A percentile compares a stretch with the other conserved stretches of the same genome.
These are phyloP conservation scores for Microctenopoma stevenorrisi DNA, from an alignment of 2,797 vertebrate genomes.

Conservation along the genomic window DNA sequence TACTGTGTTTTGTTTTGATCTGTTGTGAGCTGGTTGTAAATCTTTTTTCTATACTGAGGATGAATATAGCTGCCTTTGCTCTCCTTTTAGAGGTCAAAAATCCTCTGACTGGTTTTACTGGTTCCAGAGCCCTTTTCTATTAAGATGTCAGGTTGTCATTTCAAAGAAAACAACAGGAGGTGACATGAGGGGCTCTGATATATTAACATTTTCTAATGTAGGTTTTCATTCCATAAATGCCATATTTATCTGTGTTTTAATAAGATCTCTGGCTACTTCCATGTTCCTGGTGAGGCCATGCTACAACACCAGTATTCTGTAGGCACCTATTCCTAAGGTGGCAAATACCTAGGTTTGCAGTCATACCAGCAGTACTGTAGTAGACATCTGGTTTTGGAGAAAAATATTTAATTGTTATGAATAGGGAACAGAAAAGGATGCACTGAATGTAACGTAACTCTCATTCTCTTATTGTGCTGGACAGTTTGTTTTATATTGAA, in stretches of 20 bases:
- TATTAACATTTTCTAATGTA: conserved; percentile 3
- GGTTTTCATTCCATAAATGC: conserved; percentile 32
- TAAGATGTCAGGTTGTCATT: conserved; percentile 12
- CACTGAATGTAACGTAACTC: conserved; percentile 66
- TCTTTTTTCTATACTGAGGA: conserved; percentile 21
- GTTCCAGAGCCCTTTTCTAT: conserved; percentile 44
- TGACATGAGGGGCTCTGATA: conserved; percentile 40
- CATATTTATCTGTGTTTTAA: conserved; percentile 24
- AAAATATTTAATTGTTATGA: conserved; percentile 27
- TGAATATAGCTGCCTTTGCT: conserved; percentile 45
- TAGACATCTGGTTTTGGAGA: conserved; percentile 3
- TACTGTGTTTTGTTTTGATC: conserved; percentile 24
- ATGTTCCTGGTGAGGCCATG: conserved; percentile 19
- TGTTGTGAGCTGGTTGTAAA: conserved; percentile 37
- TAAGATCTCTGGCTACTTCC: conserved; percentile 22
- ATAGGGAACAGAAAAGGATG: conserved; percentile 34
- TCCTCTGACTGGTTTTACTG: conserved; percentile 14
- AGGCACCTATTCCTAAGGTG: conserved; percentile 18
- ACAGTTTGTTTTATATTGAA: conserved; percentile 37
- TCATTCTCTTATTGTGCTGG: conserved; percentile 37
- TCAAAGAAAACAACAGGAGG: background rate
- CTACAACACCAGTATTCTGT: conserved; percentile 50
- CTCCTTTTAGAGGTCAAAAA: conserved; percentile 14
- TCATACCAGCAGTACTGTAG: conserved; percentile 40
- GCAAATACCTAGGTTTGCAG: conserved; percentile 29